Conservation (phyloP, 2,113 vertebrate genomes). For the Bufo gargarizans region DNA sequence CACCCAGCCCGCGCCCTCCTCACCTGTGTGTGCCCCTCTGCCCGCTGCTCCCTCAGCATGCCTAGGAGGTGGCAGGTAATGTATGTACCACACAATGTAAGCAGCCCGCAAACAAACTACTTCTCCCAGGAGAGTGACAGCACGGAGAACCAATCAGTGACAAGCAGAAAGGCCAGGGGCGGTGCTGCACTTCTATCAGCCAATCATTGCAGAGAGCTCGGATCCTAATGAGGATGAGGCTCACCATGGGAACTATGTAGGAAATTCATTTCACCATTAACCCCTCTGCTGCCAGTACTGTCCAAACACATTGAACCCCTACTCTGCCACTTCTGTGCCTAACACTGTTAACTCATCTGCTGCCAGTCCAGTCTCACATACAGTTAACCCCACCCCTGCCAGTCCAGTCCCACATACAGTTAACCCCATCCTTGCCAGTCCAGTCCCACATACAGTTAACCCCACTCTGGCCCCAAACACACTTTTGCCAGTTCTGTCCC, state of each 20-base stretch:
- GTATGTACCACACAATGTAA: constrained; percentile 12
- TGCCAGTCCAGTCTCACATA: not conserved
- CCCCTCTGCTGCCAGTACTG: too few relatives aligned
- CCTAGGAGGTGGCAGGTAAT: not conserved
- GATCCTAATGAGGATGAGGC: not conserved
- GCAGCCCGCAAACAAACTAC: constrained; percentile 38
- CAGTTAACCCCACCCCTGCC: not conserved
- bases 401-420: not conserved
- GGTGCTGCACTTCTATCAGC: not conserved
- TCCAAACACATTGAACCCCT: too few relatives aligned
- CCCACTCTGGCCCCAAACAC: not conserved
- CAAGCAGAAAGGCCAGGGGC: not conserved
- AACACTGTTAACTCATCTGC: not conserved
- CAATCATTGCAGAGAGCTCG: not conserved
- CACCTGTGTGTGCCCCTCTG: not conserved
- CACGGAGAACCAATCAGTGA: constrained; percentile 4
- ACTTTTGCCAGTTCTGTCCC: not conserved
- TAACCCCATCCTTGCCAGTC: not conserved
- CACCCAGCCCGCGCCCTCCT: not conserved
- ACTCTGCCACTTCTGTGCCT: too few relatives aligned
- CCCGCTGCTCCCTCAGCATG: not conserved
- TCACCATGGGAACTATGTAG: too few relatives aligned
- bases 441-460: not conserved
- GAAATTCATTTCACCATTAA: too few relatives aligned
- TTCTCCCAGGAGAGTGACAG: constrained; percentile 42